A percentile compares a stretch with the other conserved stretches of the same genome.
Evolutionary conservation across 2,888 invertebrate species (phyloP).

Genomic region (Mongoloraphidia duomilia): DNA sequence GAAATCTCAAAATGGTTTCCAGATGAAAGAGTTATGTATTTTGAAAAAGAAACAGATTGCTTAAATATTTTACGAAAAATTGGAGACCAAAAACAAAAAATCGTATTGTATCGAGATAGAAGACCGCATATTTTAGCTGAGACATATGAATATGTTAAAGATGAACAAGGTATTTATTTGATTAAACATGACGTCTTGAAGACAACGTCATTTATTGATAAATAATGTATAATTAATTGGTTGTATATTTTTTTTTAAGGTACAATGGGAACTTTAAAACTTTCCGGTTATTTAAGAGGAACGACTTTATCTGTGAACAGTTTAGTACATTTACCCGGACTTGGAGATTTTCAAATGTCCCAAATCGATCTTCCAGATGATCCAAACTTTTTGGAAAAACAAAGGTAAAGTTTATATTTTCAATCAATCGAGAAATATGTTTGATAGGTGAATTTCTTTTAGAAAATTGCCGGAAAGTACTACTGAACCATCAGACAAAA

Average conservation of each 20-base stretch:
- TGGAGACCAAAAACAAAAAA: slow-evolving; percentile 67
- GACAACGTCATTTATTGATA: not conserved
- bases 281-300: slow-evolving; percentile 81
- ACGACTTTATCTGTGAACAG: slow-evolving; percentile 67
- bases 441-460: slow-evolving; percentile 13
- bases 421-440: not conserved
- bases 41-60: slow-evolving; percentile 64
- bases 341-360: slow-evolving; percentile 86
- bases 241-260: slow-evolving; percentile 12
- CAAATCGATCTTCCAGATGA: slow-evolving; percentile 59
- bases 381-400: slow-evolving; percentile 46
- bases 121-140: slow-evolving; percentile 79
- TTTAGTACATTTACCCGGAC: slow-evolving; percentile 79
- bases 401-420: slow-evolving; percentile 25
- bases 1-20: slow-evolving; percentile 58
- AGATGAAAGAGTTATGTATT: slow-evolving; percentile 62
- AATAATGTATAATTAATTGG: not conserved
- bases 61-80: slow-evolving; percentile 57
- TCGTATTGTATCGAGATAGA: slow-evolving; percentile 58
- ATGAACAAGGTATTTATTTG: slow-evolving; percentile 24
- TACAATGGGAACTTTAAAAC: slow-evolving; percentile 49
- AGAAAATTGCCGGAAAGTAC: slow-evolving; percentile 31
- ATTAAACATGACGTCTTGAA: slow-evolving; percentile 1
- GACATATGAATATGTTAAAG: slow-evolving; percentile 47
- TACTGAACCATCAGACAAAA: slow-evolving; percentile 29